A percentile compares a stretch with the other conserved stretches of the same genome.
Conservation (phyloP, 2,797 vertebrate genomes). For the Trematomus bernacchii region DNA sequence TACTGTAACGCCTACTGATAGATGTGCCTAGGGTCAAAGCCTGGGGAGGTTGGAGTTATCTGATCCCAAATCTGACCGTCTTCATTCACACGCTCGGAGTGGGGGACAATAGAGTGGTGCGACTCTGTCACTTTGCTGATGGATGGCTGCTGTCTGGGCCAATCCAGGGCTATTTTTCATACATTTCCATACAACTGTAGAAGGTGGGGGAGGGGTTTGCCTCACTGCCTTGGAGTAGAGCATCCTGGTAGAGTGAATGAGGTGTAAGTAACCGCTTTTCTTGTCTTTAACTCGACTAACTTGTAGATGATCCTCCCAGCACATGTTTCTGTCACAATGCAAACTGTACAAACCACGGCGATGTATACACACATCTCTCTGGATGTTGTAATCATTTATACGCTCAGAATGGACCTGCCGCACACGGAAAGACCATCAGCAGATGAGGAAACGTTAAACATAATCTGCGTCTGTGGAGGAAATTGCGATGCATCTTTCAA, state of each 20-base stretch:
- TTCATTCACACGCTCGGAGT: slow-evolving; percentile 55
- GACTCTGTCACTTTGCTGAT: slow-evolving; percentile 66
- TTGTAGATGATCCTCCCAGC: slow-evolving; percentile 46
- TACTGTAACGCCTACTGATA: slow-evolving; percentile 62
- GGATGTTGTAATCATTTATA: slow-evolving; percentile 47
- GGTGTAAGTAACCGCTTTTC: slow-evolving; percentile 53
- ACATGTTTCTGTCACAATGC: slow-evolving; percentile 57
- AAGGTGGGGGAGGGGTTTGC: slow-evolving; percentile 25
- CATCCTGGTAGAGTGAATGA: slow-evolving; percentile 24
- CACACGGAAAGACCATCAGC: slow-evolving; percentile 39
- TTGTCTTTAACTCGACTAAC: slow-evolving; percentile 43
- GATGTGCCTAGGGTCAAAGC: slow-evolving; percentile 57
- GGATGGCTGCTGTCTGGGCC: slow-evolving; percentile 66
- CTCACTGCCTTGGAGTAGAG: slow-evolving; percentile 31
- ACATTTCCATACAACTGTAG: slow-evolving; percentile 56
- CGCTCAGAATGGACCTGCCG: slow-evolving; percentile 31
- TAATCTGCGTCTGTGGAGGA: slow-evolving; percentile 48
- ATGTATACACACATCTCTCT: slow-evolving; percentile 6
- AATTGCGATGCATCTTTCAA: slow-evolving; percentile 42
- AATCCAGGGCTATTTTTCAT: slow-evolving; percentile 66
- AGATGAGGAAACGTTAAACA: slow-evolving; percentile 56
- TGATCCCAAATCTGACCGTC: slow-evolving; percentile 64
- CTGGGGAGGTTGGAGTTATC: slow-evolving; percentile 51
- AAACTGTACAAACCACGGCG: slow-evolving; percentile 22
- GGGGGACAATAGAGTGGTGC: slow-evolving; percentile 55